phyloP scores from a whole-genome alignment of 2,888 invertebrate species.

The Sympetrum striolatum region DNA sequence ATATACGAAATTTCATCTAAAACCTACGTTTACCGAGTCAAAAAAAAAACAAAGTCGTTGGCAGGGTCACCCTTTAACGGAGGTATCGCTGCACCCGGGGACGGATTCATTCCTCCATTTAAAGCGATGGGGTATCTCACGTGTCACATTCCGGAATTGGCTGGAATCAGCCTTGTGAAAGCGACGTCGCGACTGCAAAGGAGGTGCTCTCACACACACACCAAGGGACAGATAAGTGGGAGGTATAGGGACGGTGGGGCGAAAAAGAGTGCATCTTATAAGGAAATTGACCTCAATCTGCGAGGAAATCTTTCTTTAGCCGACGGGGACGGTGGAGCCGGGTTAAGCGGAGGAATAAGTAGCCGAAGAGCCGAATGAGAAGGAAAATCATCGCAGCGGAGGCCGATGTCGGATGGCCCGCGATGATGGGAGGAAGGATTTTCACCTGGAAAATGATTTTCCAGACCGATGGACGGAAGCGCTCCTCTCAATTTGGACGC shows the following conservation, averaged over 20 bases:
- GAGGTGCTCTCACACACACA: neutral
- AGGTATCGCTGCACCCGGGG: no score
- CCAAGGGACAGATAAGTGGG: neutral
- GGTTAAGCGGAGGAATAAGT: neutral
- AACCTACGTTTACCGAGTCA: no score
- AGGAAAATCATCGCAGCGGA: neutral
- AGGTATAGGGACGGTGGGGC: neutral
- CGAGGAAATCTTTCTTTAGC: constrained; percentile 1
- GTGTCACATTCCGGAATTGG: neutral
- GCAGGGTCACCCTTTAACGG: no score
- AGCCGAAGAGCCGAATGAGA: neutral
- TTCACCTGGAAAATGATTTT: constrained; percentile 18
- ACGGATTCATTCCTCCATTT: no score
- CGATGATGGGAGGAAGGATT: neutral
- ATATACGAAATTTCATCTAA: no score
- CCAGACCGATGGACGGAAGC: neutral
- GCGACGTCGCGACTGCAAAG: neutral
- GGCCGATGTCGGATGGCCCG: neutral
- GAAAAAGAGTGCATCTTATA: constrained; percentile 13
- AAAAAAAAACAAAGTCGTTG: no score
- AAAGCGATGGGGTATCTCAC: no score
- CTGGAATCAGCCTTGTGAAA: neutral
- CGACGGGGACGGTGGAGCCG: neutral
- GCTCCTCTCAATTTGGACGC: neutral
- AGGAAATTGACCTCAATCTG: constrained; percentile 15